Evolutionary conservation across 2,888 invertebrate species (phyloP).

Genomic region (Ectemnius cavifrons): DNA sequence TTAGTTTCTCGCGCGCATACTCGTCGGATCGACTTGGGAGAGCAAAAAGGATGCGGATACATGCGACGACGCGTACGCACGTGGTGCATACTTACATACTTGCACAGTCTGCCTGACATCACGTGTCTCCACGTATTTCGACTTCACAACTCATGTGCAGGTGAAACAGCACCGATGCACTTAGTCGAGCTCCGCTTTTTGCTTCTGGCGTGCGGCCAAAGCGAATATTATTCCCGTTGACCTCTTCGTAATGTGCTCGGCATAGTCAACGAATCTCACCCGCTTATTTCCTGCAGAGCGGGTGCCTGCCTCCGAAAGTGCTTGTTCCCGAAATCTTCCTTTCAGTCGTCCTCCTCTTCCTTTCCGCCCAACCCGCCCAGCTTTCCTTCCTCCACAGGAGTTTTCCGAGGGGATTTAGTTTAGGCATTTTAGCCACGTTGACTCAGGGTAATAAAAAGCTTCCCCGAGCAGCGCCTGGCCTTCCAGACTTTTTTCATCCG

Average conservation of each 20-base stretch:
- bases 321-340: too few relatives aligned
- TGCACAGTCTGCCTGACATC: slow-evolving; percentile 1
- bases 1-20: too few relatives aligned
- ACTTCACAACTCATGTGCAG: slow-evolving; percentile 36
- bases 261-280: slow-evolving; percentile 12
- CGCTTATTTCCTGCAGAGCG: slow-evolving; percentile 18
- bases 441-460: too few relatives aligned
- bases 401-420: too few relatives aligned
- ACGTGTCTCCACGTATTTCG: slow-evolving; percentile 33
- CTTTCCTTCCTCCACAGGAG: too few relatives aligned
- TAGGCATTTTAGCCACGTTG: too few relatives aligned
- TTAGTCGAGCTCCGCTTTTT: slow-evolving; percentile 45
- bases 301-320: too few relatives aligned
- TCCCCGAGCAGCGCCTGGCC: too few relatives aligned
- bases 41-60: slow-evolving; percentile 11
- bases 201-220: slow-evolving; percentile 53
- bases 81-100: slow-evolving; percentile 10
- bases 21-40: too few relatives aligned
- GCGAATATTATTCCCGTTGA: slow-evolving; percentile 55
- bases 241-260: slow-evolving; percentile 23
- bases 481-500: too few relatives aligned
- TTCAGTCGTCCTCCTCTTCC: too few relatives aligned
- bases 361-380: too few relatives aligned
- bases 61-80: slow-evolving; percentile 21
- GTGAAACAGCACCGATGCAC: slow-evolving; percentile 46